Percentiles rank a stretch among this genome's conserved stretches.
Conservation (phyloP, 2,797 vertebrate genomes). For the Leptatherina wallacei region DNA sequence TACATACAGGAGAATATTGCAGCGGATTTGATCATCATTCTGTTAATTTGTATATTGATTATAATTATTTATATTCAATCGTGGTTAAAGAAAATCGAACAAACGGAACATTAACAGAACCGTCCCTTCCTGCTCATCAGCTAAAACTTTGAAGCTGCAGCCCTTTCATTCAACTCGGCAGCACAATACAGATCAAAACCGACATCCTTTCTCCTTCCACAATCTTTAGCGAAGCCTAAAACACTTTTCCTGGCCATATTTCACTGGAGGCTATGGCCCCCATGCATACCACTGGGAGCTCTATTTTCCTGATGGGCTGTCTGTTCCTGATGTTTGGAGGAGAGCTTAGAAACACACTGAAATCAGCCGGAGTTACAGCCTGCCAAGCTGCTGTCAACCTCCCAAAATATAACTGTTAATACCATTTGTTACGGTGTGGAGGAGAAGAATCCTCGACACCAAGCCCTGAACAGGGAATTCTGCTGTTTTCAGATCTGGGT, state of each 20-base stretch:
- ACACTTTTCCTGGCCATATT: slow-evolving; percentile 24
- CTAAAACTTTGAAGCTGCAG: background rate
- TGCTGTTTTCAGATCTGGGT: slow-evolving; percentile 28
- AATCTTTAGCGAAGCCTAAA: slow-evolving; percentile 4
- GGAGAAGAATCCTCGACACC: slow-evolving; percentile 20
- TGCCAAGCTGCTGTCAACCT: slow-evolving; percentile 58
- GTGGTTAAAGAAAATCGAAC: background rate
- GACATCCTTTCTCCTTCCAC: background rate
- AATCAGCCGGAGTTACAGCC: slow-evolving; percentile 54
- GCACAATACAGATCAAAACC: slow-evolving; percentile 3
- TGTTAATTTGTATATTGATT: background rate
- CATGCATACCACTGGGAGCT: slow-evolving; percentile 16
- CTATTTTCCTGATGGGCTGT: slow-evolving; percentile 39
- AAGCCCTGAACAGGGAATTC: slow-evolving; percentile 7
- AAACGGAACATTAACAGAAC: background rate
- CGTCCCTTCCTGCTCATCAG: background rate
- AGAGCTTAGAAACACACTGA: slow-evolving; percentile 58
- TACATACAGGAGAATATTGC: too few relatives aligned
- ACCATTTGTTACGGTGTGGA: slow-evolving; percentile 49
- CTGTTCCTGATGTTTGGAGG: slow-evolving; percentile 42
- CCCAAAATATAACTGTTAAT: slow-evolving; percentile 62
- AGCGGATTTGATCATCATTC: background rate
- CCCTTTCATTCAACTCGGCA: background rate
- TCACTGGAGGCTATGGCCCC: slow-evolving; percentile 11
- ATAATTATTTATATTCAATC: too few relatives aligned